Conservation (phyloP, 2,113 vertebrate genomes). For the Megaceryle torquata region DNA sequence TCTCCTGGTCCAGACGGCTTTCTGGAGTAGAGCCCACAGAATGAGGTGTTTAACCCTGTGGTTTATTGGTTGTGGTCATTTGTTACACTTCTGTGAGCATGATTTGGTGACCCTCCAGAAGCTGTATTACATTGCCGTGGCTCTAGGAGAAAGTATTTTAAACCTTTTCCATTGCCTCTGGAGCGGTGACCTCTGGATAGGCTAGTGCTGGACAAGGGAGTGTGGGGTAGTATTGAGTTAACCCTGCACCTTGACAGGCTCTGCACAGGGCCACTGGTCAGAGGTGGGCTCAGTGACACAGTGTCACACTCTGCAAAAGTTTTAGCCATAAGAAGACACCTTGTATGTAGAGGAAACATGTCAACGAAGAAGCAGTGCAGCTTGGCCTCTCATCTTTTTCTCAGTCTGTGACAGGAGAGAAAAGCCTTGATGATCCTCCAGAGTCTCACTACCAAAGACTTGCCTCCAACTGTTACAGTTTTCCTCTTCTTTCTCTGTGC, state of each 20-base stretch:
- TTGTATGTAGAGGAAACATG: neutral
- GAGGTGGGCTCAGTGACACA: neutral
- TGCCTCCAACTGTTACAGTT: neutral
- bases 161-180: neutral
- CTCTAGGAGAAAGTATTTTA: neutral
- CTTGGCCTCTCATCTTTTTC: neutral
- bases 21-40: neutral
- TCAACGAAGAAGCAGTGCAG: neutral
- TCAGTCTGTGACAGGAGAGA: neutral
- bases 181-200: neutral
- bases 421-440: neutral
- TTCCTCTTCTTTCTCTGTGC: neutral
- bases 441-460: neutral
- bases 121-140: neutral
- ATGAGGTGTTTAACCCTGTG: neutral
- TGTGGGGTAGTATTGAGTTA: neutral
- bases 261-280: fast-evolving
- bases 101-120: neutral
- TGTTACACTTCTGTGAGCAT: neutral
- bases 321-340: neutral
- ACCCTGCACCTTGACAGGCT: neutral
- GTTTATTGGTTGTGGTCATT: neutral
- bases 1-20: neutral
- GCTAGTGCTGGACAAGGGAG: neutral
- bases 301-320: neutral